Base-by-base conservation (phyloP, 2,888 invertebrate species). In the Arge pagana region DNA sequence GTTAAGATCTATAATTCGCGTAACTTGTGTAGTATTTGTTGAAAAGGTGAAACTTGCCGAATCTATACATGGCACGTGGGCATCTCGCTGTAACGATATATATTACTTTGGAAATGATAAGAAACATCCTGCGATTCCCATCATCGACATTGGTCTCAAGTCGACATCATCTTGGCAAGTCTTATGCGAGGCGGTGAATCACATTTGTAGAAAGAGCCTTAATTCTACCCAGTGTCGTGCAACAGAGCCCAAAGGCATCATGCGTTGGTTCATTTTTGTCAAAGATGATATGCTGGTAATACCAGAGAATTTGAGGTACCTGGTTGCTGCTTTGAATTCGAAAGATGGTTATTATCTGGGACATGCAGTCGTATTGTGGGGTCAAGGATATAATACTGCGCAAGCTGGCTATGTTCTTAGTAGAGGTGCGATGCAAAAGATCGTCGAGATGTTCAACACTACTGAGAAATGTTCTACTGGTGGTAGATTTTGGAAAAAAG, bases 331-430 rank as follows among this genome's bases (percentile, higher is more conserved):
- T 1, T 65, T 81, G 53, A 69, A 82, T 64, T 63, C 70, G 28
- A 67, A 70, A 1, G 60, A 78, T 15, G 71, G 72, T 2, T 74
- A 80, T 72, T 84, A 84, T 73, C 70, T 83, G 45, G 84, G 84
- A 1, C 80, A 83, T 63, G 71, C 81, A 7, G 77, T 81, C 13
- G 69, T 71, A 48, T 78, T 83, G 60, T 83, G 83, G 83, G 79
- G 77, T 21, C 77, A 77, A 40, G 63, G 74, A 16, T 84, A 82
- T 55, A 84, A 84, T 66, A 71, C 77, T 4, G 82, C 79, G 2
- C 74, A 79, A 57, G 81, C 83, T 33, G 83, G 83, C 21, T 83
- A 81, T 65, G 80, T 81, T 50, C 67, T 84, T 35, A 84, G 83
- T 63, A 71, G 66, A 61, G 80, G 77, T n/a, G 74, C 78, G 18